Evolutionary conservation across 2,888 invertebrate species (phyloP).

Genomic region (Caenorhabditis becei): DNA sequence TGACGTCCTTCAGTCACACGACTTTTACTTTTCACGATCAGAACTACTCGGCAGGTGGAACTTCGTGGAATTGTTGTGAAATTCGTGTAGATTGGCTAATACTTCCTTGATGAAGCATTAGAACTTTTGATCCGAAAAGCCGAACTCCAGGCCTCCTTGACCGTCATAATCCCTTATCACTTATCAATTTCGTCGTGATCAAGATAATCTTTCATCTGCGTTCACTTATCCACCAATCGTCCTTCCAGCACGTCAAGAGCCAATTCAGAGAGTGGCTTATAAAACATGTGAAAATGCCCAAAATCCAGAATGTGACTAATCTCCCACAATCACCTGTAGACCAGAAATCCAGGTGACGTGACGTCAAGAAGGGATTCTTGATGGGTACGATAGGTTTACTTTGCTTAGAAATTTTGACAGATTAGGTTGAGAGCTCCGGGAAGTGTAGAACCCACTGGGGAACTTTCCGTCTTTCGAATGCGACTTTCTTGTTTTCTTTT

Average conservation of each 20-base stretch:
- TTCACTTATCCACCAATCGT: conserved; percentile 20
- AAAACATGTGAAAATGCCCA: conserved; percentile 34
- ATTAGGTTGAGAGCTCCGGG: no score
- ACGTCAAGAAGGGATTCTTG: conserved; percentile 10
- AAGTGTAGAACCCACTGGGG: background rate
- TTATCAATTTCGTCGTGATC: no score
- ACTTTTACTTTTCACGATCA: background rate
- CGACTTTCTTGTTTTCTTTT: background rate
- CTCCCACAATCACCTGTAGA: conserved; percentile 45
- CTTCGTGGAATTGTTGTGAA: background rate
- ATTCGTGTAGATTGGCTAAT: no score
- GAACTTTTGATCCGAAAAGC: no score
- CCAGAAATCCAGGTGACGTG: conserved; percentile 39
- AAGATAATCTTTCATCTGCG: conserved; percentile 2
- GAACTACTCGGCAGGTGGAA: background rate
- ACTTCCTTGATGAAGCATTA: no score
- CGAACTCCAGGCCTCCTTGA: no score
- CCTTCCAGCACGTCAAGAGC: no score
- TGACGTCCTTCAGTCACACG: background rate
- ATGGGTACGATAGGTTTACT: background rate
- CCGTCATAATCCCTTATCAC: no score
- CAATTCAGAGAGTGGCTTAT: conserved; percentile 2
- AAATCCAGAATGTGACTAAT: conserved; percentile 46
- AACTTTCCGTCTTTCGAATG: background rate
- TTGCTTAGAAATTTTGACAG: no score